These are phyloP conservation scores for Lacanobia oleracea DNA, from an alignment of 2,888 invertebrate genomes.

Conservation along the genomic window DNA sequence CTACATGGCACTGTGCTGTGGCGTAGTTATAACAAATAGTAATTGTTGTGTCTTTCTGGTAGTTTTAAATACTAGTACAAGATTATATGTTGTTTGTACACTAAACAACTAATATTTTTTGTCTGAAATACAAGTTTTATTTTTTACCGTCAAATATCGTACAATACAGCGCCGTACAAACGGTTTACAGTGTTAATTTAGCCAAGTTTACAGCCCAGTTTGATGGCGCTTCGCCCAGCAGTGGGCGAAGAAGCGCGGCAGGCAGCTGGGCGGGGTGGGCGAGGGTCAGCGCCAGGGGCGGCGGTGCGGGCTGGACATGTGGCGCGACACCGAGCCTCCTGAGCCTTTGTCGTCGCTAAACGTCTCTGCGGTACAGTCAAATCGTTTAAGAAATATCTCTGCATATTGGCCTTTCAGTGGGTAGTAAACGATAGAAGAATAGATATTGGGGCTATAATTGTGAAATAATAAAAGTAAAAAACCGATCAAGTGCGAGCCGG, in stretches of 20 bases:
- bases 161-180: neutral
- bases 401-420: neutral
- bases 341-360: conserved; percentile 77
- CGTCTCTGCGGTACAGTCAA: conserved; percentile 76
- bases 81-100: no score
- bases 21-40: no score
- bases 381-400: neutral
- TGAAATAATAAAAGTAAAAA: neutral
- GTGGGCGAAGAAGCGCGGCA: conserved; percentile 74
- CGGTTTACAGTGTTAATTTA: conserved; percentile 9
- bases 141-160: neutral
- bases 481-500: no score
- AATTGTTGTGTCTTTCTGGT: no score
- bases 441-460: neutral
- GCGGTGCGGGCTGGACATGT: conserved; percentile 80
- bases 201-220: conserved; percentile 46
- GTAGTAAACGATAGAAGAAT: neutral
- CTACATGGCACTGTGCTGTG: no score
- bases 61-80: no score
- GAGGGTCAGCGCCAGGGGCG: conserved; percentile 86
- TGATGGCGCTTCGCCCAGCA: conserved; percentile 69
- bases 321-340: conserved; percentile 64
- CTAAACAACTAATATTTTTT: no score
- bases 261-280: conserved; percentile 66
- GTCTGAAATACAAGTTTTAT: neutral